A percentile compares a stretch with the other conserved stretches of the same genome.
Conservation (phyloP, 2,888 invertebrate genomes). For the Ornithoptera priamus region DNA sequence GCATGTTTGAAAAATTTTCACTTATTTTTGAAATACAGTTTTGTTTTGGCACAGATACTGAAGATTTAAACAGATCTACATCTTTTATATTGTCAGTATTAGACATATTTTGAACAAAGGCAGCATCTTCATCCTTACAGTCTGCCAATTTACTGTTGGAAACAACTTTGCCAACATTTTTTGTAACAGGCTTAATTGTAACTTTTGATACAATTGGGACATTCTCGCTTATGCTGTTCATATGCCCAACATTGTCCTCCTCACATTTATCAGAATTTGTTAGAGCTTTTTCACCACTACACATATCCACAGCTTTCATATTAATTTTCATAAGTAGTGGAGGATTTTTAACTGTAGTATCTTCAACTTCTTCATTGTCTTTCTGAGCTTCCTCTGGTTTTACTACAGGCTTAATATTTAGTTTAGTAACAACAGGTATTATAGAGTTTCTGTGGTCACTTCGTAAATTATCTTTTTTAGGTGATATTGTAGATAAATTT, state of each 20-base stretch:
- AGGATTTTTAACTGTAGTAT: slow-evolving; percentile 57
- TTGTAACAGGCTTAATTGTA: slow-evolving; percentile 59
- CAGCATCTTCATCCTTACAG: slow-evolving; percentile 9
- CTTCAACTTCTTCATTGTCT: slow-evolving; percentile 48
- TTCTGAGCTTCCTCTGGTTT: slow-evolving; percentile 62
- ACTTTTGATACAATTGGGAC: slow-evolving; percentile 51
- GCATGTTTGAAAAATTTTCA: slow-evolving; percentile 12
- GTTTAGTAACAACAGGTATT: slow-evolving; percentile 65
- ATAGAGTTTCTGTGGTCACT: slow-evolving; percentile 44
- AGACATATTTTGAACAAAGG: slow-evolving; percentile 2
- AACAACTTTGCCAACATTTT: slow-evolving; percentile 36
- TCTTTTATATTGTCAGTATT: slow-evolving; percentile 1
- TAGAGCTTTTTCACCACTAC: slow-evolving; percentile 43
- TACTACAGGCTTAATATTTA: slow-evolving; percentile 75
- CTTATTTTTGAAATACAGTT: slow-evolving; percentile 40
- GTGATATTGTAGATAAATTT: slow-evolving; percentile 54
- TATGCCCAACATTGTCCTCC: slow-evolving; percentile 42
- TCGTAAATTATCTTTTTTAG: slow-evolving; percentile 61
- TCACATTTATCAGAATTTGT: slow-evolving; percentile 19
- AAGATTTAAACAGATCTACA: neutral
- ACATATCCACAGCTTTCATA: slow-evolving; percentile 61
- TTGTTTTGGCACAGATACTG: slow-evolving; percentile 32
- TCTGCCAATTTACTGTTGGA: slow-evolving; percentile 30
- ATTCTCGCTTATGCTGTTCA: slow-evolving; percentile 52
- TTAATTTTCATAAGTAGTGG: slow-evolving; percentile 74